Evolutionary conservation across 92 coral and sea anemone genomes (phyloP).

Genomic region (Epizoanthus fatuus): DNA sequence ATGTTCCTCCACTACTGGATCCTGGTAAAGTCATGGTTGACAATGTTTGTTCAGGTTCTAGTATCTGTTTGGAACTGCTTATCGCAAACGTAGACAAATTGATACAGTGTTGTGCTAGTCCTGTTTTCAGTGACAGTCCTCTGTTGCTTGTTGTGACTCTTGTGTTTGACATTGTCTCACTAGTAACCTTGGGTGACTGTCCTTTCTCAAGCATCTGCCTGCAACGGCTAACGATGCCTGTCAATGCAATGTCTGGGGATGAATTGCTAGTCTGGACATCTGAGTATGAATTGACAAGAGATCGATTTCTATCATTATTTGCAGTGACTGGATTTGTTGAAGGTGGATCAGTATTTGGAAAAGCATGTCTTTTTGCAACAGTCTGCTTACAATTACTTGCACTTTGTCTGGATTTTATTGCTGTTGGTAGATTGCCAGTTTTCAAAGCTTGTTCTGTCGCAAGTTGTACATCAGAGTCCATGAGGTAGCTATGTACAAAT

Average conservation of each 20-base stretch:
- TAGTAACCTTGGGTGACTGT: too few relatives aligned
- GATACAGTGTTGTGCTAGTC: too few relatives aligned
- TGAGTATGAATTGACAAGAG: background rate
- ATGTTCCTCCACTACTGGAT: background rate
- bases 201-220: too few relatives aligned
- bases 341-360: background rate
- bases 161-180: too few relatives aligned
- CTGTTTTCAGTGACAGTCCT: too few relatives aligned
- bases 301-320: background rate
- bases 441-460: background rate
- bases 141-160: too few relatives aligned
- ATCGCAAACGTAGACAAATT: too few relatives aligned
- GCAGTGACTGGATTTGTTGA: background rate
- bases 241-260: too few relatives aligned
- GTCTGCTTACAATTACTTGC: background rate
- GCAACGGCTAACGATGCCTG: too few relatives aligned
- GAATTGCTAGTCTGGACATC: background rate
- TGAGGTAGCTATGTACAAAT: background rate
- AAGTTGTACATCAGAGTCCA: background rate
- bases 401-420: background rate
- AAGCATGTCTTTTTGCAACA: background rate
- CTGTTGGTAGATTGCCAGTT: background rate
- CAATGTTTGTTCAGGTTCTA: too few relatives aligned
- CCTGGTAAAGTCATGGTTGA: background rate
- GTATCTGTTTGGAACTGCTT: too few relatives aligned